Evolutionary conservation across 2,113 vertebrate genomes (phyloP).

Genomic region (Electrona antarctica): DNA sequence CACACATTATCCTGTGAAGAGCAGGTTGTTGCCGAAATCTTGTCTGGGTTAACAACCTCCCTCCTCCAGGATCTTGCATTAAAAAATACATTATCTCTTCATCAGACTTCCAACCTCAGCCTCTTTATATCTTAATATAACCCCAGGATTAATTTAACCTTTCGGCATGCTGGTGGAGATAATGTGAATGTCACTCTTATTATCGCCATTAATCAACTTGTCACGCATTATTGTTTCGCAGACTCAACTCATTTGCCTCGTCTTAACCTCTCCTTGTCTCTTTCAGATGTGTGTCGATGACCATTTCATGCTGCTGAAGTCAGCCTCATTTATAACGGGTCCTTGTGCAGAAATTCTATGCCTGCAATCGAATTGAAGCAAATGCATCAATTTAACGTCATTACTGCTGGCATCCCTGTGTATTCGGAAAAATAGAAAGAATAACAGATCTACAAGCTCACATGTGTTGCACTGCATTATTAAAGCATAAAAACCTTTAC

Average conservation of each 20-base stretch:
- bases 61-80: background rate
- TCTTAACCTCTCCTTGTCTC: background rate
- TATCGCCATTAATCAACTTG: background rate
- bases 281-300: background rate
- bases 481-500: no score
- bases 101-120: background rate
- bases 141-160: background rate
- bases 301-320: background rate
- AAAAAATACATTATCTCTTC: background rate
- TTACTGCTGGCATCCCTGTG: no score
- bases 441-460: no score
- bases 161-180: background rate
- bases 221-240: constrained; percentile 10
- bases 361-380: no score
- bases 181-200: no score
- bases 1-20: background rate
- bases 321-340: background rate
- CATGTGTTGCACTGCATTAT: no score
- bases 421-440: no score
- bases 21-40: background rate
- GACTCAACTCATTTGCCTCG: background rate
- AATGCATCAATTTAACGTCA: no score
- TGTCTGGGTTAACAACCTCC: background rate
- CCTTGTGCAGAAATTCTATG: no score
- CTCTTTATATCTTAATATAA: background rate